Evolutionary conservation across 2,888 invertebrate species (phyloP).

Genomic region (Lydus trimaculatus): DNA sequence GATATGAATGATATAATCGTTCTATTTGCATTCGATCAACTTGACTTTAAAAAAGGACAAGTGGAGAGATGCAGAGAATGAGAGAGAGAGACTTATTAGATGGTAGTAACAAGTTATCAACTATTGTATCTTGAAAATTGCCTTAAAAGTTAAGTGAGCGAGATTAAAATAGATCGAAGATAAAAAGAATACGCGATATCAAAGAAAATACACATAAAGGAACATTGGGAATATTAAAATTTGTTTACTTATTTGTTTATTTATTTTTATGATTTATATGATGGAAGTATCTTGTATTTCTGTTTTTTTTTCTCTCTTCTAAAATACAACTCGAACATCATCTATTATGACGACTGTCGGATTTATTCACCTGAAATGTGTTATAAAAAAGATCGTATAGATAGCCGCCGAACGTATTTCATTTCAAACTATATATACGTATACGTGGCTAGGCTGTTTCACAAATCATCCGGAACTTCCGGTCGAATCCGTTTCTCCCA

Average conservation of each 20-base stretch:
- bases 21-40: too few relatives aligned
- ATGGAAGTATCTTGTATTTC: background rate
- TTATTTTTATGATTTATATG: background rate
- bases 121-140: too few relatives aligned
- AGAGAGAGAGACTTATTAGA: too few relatives aligned
- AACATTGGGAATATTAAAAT: background rate
- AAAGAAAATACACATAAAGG: background rate
- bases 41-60: too few relatives aligned
- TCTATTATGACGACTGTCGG: slow-evolving; percentile 5
- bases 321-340: slow-evolving; percentile 3
- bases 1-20: too few relatives aligned
- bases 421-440: background rate
- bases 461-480: slow-evolving; percentile 9
- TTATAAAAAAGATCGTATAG: slow-evolving; percentile 7
- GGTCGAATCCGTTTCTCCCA: background rate
- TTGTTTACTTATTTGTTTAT: background rate
- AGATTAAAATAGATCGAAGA: background rate
- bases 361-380: slow-evolving; percentile 7
- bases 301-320: background rate
- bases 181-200: background rate
- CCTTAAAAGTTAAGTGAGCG: too few relatives aligned
- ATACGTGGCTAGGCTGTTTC: slow-evolving; percentile 6
- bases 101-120: too few relatives aligned
- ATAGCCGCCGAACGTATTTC: background rate
- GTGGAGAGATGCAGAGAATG: too few relatives aligned